Conservation (phyloP, 2,113 vertebrate genomes). For the Thamnophis sirtalis region DNA sequence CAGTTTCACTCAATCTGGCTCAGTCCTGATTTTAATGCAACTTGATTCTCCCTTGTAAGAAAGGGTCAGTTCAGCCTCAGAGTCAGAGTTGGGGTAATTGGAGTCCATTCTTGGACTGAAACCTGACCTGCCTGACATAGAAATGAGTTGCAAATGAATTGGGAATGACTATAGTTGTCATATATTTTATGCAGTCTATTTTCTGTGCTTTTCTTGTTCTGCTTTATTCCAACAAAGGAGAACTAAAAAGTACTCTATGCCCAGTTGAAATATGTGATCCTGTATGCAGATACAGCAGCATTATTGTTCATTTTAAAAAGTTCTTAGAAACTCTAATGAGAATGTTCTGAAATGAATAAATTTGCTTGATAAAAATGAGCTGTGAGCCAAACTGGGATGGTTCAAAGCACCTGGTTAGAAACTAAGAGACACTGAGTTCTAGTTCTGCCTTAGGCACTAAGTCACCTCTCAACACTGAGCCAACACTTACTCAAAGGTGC, state of each 20-base stretch:
- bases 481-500: not conserved
- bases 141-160: not conserved
- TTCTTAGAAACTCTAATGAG: not conserved
- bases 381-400: not conserved
- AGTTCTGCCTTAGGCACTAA: not conserved
- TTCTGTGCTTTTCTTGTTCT: not conserved
- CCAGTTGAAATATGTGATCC: not conserved
- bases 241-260: not conserved
- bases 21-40: not conserved
- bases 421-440: not conserved
- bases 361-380: not conserved
- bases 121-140: not conserved
- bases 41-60: not conserved
- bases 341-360: not conserved
- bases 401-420: not conserved
- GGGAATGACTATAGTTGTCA: not conserved
- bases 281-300: not conserved
- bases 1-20: not conserved
- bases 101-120: not conserved
- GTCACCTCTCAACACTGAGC: not conserved
- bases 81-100: not conserved
- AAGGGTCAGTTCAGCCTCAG: not conserved
- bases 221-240: not conserved
- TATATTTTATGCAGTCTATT: not conserved
- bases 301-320: not conserved